Base-by-base conservation (phyloP, 2,888 invertebrate genomes). In the Latheticus oryzae region DNA sequence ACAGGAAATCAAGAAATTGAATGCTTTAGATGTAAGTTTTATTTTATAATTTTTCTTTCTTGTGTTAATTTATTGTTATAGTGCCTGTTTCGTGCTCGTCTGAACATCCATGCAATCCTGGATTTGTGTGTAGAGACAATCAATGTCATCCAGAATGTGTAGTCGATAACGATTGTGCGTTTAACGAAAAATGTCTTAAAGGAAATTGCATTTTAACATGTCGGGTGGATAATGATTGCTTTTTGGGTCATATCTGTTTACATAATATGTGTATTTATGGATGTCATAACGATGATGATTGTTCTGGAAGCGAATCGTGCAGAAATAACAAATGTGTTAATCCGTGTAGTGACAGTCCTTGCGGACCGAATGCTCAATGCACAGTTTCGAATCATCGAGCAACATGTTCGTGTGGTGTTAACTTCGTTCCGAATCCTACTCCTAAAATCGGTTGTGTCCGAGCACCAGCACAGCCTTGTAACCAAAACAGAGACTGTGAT, bases 181-280 rank as follows among this genome's bases (percentile, higher is more conserved):
- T 90, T 57, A 95, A 95, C 74, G 95, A 95, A 79, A 91, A 93
- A 76, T 95, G 95, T 78, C 80, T 91, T 4, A 84, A 85, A 70
- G 90, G 88, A 64, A 88, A 87, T 69, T 95, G 95, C 75, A 85
- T 92, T 85, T 86, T 95, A 54, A 95, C 94, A 1, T 95, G 95
- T 73, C 87, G 93, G 37, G 88, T 93, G 1, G 94, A 95, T 74
- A 93, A 94, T 70, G 95, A 95, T 71, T 95, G 95, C 70, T 94
- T 95, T 85, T 81, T 94, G 55, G 94, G 94, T 0, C 93, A 95
- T 70, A 92, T 95, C 63, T 95, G 95, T 72, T 79, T 93, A 52
- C 86, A 87, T 70, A 93, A 92, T 70, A 90, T 90, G 80, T 95
- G 95, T 72, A 85, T 90, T 55, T 89, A 89, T 65, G 95, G 95